A percentile compares a stretch with the other conserved stretches of the same genome.
These are phyloP conservation scores for Cryptoblepharus egeriae DNA, from an alignment of 2,797 vertebrate genomes.

Conservation along the genomic window DNA sequence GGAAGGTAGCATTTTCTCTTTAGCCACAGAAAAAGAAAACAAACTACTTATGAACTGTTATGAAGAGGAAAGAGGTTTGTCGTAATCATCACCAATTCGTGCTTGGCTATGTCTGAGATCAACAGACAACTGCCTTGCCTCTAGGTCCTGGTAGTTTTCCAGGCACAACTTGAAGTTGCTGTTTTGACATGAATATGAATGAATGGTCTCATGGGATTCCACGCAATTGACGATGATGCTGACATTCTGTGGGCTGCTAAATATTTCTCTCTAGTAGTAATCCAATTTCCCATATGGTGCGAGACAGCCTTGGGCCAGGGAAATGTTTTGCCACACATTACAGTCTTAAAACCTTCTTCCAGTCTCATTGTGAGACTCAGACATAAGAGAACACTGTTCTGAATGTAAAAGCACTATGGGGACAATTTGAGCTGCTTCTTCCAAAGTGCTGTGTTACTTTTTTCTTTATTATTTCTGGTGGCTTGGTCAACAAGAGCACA, in stretches of 20 bases:
- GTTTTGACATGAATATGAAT: not conserved
- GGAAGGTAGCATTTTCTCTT: not conserved
- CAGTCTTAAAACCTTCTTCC: not conserved
- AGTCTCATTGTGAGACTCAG: not conserved
- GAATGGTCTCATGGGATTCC: not conserved
- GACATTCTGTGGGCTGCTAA: not conserved
- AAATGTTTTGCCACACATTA: not conserved
- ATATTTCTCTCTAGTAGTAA: not conserved
- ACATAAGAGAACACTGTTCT: not conserved
- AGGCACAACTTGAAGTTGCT: too few relatives aligned
- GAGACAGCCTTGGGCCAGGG: not conserved
- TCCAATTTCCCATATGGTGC: not conserved
- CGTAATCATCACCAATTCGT: too few relatives aligned
- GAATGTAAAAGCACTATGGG: not conserved
- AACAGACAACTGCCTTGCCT: not conserved
- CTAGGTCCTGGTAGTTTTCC: not conserved
- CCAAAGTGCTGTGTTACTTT: not conserved
- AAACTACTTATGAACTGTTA: not conserved
- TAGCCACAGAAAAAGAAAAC: not conserved
- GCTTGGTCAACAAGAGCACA: too few relatives aligned
- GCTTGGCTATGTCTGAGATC: not conserved
- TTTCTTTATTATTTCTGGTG: not conserved
- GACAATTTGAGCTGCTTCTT: not conserved
- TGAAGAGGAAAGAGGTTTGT: not conserved
- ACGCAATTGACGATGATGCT: not conserved